Conservation (phyloP, 2,797 vertebrate genomes). For the Austrolebias charrua region DNA sequence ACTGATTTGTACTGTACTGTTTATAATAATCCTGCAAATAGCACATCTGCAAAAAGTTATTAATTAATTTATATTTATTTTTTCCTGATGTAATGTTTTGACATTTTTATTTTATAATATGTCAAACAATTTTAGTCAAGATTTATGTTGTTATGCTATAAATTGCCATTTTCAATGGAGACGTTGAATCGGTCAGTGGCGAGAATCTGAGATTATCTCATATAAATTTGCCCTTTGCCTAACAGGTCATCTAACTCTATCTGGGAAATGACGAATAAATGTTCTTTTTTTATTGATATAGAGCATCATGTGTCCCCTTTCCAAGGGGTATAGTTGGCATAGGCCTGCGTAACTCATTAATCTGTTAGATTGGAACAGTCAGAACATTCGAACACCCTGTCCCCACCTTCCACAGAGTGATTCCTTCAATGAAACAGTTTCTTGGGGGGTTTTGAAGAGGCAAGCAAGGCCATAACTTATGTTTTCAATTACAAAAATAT, state of each 20-base stretch:
- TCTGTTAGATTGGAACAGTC: slow-evolving; percentile 78
- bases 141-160: slow-evolving; percentile 32
- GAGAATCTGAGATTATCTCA: slow-evolving; percentile 43
- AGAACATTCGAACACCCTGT: slow-evolving; percentile 67
- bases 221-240: slow-evolving; percentile 57
- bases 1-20: too few species aligned
- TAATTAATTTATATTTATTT: slow-evolving; percentile 10
- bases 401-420: slow-evolving; percentile 51
- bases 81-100: slow-evolving; percentile 21
- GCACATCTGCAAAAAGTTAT: background rate
- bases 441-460: slow-evolving; percentile 42
- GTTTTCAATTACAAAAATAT: slow-evolving; percentile 71
- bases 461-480: slow-evolving; percentile 61
- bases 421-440: slow-evolving; percentile 69
- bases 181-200: slow-evolving; percentile 40
- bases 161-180: slow-evolving; percentile 38
- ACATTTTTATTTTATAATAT: slow-evolving; percentile 14
- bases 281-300: slow-evolving; percentile 69
- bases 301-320: slow-evolving; percentile 65
- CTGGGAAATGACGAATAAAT: slow-evolving; percentile 54
- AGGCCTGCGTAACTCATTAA: slow-evolving; percentile 73
- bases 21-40: background rate
- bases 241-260: slow-evolving; percentile 49
- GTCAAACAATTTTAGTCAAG: slow-evolving; percentile 24
- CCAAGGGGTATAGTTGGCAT: slow-evolving; percentile 61